These are phyloP conservation scores for Bathynomus jamesi DNA, from an alignment of 1,140 invertebrate species.

Conservation along the genomic window DNA sequence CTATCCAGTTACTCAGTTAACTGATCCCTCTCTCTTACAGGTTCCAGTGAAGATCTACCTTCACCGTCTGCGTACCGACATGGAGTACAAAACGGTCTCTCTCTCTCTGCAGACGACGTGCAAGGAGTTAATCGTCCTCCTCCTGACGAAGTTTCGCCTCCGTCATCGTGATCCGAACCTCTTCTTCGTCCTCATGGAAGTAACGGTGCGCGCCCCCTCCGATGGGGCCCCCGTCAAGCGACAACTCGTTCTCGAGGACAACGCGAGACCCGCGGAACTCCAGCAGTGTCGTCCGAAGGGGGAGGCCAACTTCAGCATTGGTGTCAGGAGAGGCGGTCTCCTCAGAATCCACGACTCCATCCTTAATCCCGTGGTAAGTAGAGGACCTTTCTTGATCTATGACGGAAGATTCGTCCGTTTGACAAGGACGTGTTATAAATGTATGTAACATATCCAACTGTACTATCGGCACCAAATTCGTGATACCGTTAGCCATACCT, in stretches of 20 bases:
- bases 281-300: constrained; percentile 85
- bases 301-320: constrained; percentile 66
- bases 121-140: constrained; percentile 68
- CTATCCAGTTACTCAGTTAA: no score
- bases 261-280: constrained; percentile 73
- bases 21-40: constrained; percentile 50
- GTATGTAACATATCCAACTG: no score
- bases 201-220: constrained; percentile 55
- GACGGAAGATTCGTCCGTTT: no score
- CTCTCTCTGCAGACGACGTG: constrained; percentile 77
- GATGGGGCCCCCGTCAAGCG: constrained; percentile 54
- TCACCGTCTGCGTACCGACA: constrained; percentile 73
- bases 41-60: constrained; percentile 86
- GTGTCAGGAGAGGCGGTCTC: constrained; percentile 72
- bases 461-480: no score
- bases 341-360: constrained; percentile 88
- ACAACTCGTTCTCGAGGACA: constrained; percentile 74
- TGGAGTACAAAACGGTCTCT: constrained; percentile 85
- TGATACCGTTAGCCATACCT: no score
- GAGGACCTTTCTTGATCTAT: background rate
- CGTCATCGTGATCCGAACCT: constrained; percentile 79
- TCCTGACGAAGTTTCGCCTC: constrained; percentile 84
- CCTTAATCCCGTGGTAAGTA: constrained; percentile 58
- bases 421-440: no score
- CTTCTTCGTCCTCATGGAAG: constrained; percentile 90